These are phyloP conservation scores for Sarcophilus harrisii DNA, from an alignment of 2,797 vertebrate genomes.

Conservation along the genomic window DNA sequence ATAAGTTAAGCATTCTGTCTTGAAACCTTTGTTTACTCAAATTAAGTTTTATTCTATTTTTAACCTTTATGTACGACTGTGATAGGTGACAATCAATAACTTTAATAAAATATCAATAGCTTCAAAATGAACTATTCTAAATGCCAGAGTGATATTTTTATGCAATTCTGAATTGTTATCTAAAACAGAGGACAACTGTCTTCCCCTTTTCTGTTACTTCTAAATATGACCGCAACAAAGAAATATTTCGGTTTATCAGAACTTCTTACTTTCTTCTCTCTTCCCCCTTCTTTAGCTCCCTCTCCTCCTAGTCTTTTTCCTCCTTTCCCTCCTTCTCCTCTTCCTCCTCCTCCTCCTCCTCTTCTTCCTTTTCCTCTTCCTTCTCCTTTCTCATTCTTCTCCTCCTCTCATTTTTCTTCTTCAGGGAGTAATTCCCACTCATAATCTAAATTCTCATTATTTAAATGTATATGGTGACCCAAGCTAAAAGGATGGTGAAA, in stretches of 20 bases:
- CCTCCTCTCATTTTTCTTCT: background rate
- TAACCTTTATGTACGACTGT: conserved; percentile 58
- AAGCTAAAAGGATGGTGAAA: background rate
- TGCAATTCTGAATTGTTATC: conserved; percentile 57
- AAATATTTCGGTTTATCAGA: background rate
- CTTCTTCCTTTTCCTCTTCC: background rate
- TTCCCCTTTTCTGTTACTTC: background rate
- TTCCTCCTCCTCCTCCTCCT: background rate
- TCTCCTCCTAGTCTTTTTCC: too few species aligned
- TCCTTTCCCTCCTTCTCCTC: too few species aligned
- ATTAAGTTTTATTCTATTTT: conserved; percentile 49
- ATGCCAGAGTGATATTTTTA: conserved; percentile 27
- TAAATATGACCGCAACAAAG: background rate
- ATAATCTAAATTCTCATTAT: background rate
- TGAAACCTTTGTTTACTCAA: conserved; percentile 60
- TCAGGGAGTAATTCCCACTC: background rate
- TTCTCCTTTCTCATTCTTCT: background rate
- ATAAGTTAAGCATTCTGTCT: conserved; percentile 48
- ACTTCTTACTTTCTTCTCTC: background rate
- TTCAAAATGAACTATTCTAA: conserved; percentile 67
- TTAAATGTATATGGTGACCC: background rate
- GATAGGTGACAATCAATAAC: conserved; percentile 50
- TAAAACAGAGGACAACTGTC: background rate
- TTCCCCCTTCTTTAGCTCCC: too few species aligned
- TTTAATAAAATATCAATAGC: conserved; percentile 70